Evolutionary conservation across 2,797 vertebrate species (phyloP).

Genomic region (Garrulus glandarius): DNA sequence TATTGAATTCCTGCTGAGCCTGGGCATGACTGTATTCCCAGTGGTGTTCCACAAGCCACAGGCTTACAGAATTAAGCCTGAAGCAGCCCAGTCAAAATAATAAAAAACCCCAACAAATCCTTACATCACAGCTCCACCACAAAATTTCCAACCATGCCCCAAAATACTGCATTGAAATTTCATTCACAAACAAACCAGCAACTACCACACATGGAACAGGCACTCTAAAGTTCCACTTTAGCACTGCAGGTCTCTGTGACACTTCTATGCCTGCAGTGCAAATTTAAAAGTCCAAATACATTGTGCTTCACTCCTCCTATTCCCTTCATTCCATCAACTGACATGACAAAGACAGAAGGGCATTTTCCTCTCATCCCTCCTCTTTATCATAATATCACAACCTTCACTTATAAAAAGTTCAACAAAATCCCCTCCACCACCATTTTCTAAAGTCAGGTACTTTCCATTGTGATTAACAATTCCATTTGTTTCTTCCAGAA

Average conservation of each 20-base stretch:
- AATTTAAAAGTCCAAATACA: neutral
- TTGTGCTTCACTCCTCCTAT: rapidly evolving
- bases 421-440: neutral
- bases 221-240: neutral
- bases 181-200: neutral
- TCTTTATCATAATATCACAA: neutral
- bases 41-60: neutral
- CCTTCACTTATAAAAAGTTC: neutral
- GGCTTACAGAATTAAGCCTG: neutral
- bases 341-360: neutral
- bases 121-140: neutral
- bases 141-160: neutral
- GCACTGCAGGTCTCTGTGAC: neutral
- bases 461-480: neutral
- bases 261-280: neutral
- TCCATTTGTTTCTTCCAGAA: neutral
- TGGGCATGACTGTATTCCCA: neutral
- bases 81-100: neutral
- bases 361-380: neutral
- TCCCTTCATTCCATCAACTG: neutral
- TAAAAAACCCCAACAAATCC: neutral
- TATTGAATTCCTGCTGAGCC: neutral
- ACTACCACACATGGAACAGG: neutral
- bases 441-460: neutral
- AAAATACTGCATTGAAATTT: neutral